Evolutionary conservation across 2,113 vertebrate genomes (phyloP).

Genomic region (Pygoscelis antarcticus): DNA sequence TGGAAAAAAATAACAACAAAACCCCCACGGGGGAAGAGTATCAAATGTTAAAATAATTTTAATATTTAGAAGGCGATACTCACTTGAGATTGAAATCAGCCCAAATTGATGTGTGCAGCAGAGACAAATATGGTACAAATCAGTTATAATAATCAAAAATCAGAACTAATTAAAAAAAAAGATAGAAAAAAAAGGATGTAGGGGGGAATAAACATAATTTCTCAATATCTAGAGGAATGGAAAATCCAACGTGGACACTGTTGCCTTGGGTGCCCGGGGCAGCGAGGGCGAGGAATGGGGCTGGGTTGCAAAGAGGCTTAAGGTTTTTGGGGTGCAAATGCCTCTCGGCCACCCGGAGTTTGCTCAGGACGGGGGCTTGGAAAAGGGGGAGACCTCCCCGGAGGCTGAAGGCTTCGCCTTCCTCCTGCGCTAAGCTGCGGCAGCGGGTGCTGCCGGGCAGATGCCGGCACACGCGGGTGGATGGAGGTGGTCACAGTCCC

Average conservation of each 20-base stretch:
- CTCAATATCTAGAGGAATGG: not conserved
- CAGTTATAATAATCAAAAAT: slow-evolving; percentile 89
- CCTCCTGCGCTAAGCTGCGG: accelerated
- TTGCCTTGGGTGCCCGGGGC: not conserved
- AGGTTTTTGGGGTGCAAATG: not conserved
- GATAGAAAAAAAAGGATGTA: not conserved
- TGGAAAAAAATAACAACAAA: not conserved
- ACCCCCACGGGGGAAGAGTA: slow-evolving; percentile 14
- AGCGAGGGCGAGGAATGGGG: not conserved
- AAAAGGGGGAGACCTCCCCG: not conserved
- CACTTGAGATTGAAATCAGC: slow-evolving; percentile 86
- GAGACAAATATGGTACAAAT: slow-evolving; percentile 90
- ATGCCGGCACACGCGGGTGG: accelerated
- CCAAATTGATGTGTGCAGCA: slow-evolving; percentile 84
- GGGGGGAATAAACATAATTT: not conserved
- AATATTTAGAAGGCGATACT: slow-evolving; percentile 79
- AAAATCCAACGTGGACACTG: not conserved
- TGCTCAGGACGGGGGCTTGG: not conserved
- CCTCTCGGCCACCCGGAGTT: accelerated
- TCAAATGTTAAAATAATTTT: slow-evolving; percentile 55
- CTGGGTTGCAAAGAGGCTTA: not conserved
- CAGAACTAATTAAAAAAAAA: slow-evolving; percentile 7
- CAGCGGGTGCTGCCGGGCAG: accelerated
- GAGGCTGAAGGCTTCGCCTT: not conserved
- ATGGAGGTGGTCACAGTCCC: not conserved